Base-by-base conservation (phyloP, 1,140 invertebrate genomes). In the Laupala kohalensis region DNA sequence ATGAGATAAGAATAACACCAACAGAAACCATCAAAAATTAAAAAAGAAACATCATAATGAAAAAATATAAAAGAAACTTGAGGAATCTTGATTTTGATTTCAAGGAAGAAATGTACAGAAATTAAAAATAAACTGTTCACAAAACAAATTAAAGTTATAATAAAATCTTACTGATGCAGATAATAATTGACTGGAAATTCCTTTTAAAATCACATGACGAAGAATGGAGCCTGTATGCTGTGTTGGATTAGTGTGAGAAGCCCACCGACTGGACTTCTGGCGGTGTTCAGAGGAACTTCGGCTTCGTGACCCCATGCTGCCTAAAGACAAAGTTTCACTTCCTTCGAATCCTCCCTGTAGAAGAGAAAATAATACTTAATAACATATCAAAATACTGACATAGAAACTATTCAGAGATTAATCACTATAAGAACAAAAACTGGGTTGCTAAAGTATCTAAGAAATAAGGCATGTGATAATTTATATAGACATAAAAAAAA, bases 141-240 rank as follows among this genome's bases (percentile, higher is more conserved):
- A n/a, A n/a, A n/a, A n/a, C n/a, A n/a, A n/a, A n/a, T n/a, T n/a
- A n/a, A n/a, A n/a, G n/a, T n/a, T n/a, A n/a, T n/a, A n/a, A n/a
- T 53, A 53, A 53, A 13, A 13, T 19, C 67, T 68, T 27, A 68
- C 67, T 29, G 26, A 68, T 12, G 67, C 67, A 23, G 67, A 68
- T 23, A 23, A 29, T 30, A 96, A 83, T 81, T 95, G 93, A 25
- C 91, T 84, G n/a, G 93, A 92, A 37, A 95, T 88, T 74, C 90
- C 91, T 82, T 93, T 91, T 15, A 96, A 81, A 66, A 92, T 87
- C 27, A 91, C 88, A 80, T 94, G 92, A 66, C 90, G 86, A 73
- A 95, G 81, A 73, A 95, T 90, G 37, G 89, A 89, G 67, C 89
- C 88, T 75, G 84, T 84, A 19, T 79, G 78, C 73, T 78, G 80